Percentiles rank a stretch among this genome's conserved stretches.
Evolutionary conservation across 2,888 invertebrate species (phyloP).

Genomic region (Tetragonula carbonaria): DNA sequence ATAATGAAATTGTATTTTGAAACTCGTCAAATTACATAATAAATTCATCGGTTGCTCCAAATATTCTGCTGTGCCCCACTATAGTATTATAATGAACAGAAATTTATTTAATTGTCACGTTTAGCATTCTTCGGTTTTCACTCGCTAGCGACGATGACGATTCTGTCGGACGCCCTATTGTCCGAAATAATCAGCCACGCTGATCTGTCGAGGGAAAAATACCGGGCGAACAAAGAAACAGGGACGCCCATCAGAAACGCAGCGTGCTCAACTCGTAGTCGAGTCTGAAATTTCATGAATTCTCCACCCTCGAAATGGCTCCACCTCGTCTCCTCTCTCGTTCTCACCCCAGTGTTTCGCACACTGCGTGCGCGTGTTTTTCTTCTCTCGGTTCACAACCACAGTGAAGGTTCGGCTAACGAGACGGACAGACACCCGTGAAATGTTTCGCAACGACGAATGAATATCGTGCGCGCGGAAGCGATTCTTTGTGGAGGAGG

Average conservation of each 20-base stretch:
- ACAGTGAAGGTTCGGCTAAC: conserved; percentile 2
- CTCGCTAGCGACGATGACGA: conserved; percentile 25
- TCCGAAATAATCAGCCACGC: conserved; percentile 64
- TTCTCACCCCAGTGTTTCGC: not conserved
- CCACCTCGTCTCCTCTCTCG: too few species aligned
- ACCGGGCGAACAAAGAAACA: not conserved
- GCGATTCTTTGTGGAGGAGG: conserved; percentile 3
- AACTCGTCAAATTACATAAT: too few species aligned
- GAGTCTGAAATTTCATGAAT: conserved; percentile 1
- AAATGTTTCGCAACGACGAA: conserved; percentile 1
- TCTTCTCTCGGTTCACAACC: not conserved
- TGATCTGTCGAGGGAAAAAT: not conserved
- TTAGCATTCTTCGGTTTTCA: not conserved
- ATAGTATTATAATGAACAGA: too few species aligned
- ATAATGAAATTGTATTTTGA: too few species aligned
- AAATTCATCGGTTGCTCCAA: too few species aligned
- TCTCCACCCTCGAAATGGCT: not conserved
- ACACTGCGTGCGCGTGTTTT: not conserved
- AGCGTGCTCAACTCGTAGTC: not conserved
- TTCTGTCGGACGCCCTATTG: conserved; percentile 24
- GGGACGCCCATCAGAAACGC: not conserved
- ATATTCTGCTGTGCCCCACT: too few species aligned
- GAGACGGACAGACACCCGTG: not conserved
- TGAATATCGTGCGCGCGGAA: conserved; percentile 10
- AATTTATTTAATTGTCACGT: too few species aligned